Evolutionary conservation across 2,888 invertebrate genomes (phyloP), one percentile per base, ranked within the genome.

Genomic region (Machimus rusticus): DNA sequence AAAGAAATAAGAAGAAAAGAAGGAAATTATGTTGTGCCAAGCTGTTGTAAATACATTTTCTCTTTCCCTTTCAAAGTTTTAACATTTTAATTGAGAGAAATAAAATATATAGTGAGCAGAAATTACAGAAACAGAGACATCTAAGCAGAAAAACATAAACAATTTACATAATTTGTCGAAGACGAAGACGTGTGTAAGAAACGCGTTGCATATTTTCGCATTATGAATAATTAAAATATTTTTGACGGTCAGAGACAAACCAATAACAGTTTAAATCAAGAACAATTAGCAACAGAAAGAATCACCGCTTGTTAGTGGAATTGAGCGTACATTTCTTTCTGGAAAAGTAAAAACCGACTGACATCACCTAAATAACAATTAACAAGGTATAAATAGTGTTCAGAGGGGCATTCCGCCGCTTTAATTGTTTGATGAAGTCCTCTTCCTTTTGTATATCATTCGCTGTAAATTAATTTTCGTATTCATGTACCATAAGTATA

Each of bases 41-140:
- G 74, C 84, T 84, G 39, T 84, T 84, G 84, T 84, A 84, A 66
- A 84, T 84, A 84, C 57, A 39, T 84, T 23, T 84, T 74, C 57
- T 66, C 57, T 84, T 84, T 34, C 37, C 12, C 57, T 19, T 66
- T 43, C 34, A 84, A 28, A 39, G 37, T 39, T 39, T 84, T 74
- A 66, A 43, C 39, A 12, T 74, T 43, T 84, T 43, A 51, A 81
- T 81, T 55, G 81, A 31, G 31, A 28, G 12, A 66, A 55, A 31
- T 81, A n/a, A 84, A 74, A 82, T 51, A 76, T 14, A 19, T 51
- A 77, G 34, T 55, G 31, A 86, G 19, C 31, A 37, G 34, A 57
- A 39, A 55, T 31, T 16, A 31, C 34, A 86, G 19, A 76, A 12
- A 39, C 12, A 39, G 16, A 46, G 43, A n/a, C 39, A 74, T 37